Conservation (phyloP, 2,113 vertebrate genomes). For the Typhlomys cinereus region DNA sequence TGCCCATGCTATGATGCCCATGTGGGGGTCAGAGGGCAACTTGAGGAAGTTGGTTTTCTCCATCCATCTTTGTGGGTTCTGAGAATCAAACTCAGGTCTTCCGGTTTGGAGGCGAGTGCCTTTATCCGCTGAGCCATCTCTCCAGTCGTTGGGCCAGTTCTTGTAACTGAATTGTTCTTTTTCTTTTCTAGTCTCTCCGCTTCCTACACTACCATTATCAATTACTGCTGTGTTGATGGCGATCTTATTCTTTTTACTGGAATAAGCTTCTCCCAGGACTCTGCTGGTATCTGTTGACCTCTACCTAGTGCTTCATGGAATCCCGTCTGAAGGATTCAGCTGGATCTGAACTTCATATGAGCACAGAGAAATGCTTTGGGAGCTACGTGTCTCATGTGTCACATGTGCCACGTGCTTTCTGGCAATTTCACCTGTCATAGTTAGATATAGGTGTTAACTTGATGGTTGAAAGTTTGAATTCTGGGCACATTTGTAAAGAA, state of each 20-base stretch:
- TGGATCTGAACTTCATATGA: slow-evolving; percentile 21
- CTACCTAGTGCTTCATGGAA: background rate
- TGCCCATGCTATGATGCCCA: too few relatives aligned
- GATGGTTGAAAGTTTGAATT: too few relatives aligned
- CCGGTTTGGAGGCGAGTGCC: too few relatives aligned
- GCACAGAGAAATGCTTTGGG: background rate
- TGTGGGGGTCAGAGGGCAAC: too few relatives aligned
- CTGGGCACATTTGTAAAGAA: too few relatives aligned
- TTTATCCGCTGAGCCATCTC: too few relatives aligned
- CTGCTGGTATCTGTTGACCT: background rate
- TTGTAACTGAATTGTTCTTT: background rate
- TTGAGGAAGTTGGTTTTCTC: too few relatives aligned
- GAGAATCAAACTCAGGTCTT: too few relatives aligned
- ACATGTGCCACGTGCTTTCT: background rate
- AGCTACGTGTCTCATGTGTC: background rate
- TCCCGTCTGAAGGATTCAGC: background rate
- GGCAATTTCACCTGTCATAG: background rate
- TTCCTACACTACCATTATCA: background rate
- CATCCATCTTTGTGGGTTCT: too few relatives aligned
- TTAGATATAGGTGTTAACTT: too few relatives aligned
- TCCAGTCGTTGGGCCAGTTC: too few relatives aligned
- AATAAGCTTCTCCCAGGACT: background rate
- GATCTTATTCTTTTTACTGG: background rate
- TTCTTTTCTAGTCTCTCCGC: background rate
- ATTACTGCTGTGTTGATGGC: background rate